These are phyloP conservation scores for Campoletis raptor DNA, from an alignment of 2,888 invertebrate genomes.

Conservation along the genomic window DNA sequence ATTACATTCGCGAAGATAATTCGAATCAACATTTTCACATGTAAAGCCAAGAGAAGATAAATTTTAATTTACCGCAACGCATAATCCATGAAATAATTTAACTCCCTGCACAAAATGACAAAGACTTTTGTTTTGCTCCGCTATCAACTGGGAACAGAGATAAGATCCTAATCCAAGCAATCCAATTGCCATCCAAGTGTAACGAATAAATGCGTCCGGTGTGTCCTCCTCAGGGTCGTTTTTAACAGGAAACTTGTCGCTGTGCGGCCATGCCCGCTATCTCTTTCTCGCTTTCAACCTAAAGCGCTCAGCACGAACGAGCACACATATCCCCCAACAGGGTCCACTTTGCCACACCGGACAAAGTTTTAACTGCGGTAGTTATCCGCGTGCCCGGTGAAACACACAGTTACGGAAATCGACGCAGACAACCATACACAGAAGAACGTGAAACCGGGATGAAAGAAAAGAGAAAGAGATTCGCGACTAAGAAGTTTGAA, in stretches of 20 bases:
- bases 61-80: background rate
- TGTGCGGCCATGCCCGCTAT: conserved; percentile 22
- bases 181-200: conserved; percentile 52
- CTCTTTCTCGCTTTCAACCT: conserved; percentile 35
- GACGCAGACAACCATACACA: conserved; percentile 48
- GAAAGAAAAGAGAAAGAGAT: conserved; percentile 31
- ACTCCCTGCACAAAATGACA: background rate
- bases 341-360: conserved; percentile 65
- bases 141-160: conserved; percentile 4
- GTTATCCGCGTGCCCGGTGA: conserved; percentile 62
- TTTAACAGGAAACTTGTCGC: conserved; percentile 62
- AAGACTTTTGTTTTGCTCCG: conserved; percentile 27
- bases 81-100: background rate
- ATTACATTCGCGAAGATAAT: conserved; percentile 6
- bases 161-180: conserved; percentile 48
- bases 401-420: conserved; percentile 67
- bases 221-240: conserved; percentile 50
- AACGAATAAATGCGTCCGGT: conserved; percentile 62
- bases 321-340: conserved; percentile 33
- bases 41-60: background rate
- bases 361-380: conserved; percentile 69
- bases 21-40: background rate
- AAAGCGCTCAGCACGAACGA: conserved; percentile 9
- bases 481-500: conserved; percentile 59
- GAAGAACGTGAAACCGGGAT: background rate